phyloP scores from a whole-genome alignment of 2,797 vertebrate genomes.

The Lerista edwardsae region DNA sequence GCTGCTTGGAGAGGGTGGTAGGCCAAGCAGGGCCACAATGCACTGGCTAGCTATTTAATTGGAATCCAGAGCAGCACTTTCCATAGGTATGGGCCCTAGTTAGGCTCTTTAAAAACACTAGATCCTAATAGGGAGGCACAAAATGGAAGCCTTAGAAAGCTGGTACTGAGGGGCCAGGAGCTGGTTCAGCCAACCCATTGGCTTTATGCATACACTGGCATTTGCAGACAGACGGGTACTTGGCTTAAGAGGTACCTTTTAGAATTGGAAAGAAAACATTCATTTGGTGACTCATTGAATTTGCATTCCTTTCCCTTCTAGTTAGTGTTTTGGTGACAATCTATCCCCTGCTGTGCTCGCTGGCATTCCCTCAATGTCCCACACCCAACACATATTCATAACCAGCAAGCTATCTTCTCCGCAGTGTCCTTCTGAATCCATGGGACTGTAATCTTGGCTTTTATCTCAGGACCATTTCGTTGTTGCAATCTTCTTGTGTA shows the following conservation, averaged over 20 bases:
- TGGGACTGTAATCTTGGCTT: conserved; percentile 8
- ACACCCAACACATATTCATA: background rate
- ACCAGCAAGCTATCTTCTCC: background rate
- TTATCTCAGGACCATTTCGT: conserved; percentile 9
- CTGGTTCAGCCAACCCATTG: background rate
- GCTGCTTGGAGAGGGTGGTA: background rate
- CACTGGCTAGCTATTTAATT: background rate
- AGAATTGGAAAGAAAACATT: background rate
- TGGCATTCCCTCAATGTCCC: background rate
- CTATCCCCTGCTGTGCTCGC: background rate
- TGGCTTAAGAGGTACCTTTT: background rate
- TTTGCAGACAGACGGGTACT: background rate
- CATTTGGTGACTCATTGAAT: background rate
- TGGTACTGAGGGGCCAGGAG: background rate
- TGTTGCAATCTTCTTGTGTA: conserved; percentile 15
- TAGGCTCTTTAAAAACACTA: background rate
- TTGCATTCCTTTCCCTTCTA: background rate
- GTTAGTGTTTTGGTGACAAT: conserved; percentile 24
- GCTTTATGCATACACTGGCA: background rate
- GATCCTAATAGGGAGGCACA: background rate
- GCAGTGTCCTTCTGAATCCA: background rate
- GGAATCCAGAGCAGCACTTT: background rate
- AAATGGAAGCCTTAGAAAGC: background rate
- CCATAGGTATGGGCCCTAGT: too few relatives aligned
- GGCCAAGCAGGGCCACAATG: background rate